Percentiles rank a stretch among this genome's conserved stretches.
Conservation (phyloP, 2,888 invertebrate genomes). For the Mythimna albipuncta region DNA sequence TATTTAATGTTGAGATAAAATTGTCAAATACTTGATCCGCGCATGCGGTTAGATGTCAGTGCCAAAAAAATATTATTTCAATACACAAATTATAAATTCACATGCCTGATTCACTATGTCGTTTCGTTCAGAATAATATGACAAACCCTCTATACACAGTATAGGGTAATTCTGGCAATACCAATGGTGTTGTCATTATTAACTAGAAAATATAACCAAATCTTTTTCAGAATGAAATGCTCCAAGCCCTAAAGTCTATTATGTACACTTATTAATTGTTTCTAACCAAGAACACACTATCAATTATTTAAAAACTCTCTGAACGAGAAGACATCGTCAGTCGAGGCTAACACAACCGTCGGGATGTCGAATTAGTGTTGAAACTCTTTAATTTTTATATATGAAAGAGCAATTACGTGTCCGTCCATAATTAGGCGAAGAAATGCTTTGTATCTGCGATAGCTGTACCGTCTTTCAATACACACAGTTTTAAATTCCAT, state of each 20-base stretch:
- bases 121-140: conserved; percentile 36
- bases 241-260: not conserved
- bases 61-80: conserved; percentile 63
- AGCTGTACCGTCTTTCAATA: conserved; percentile 43
- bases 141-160: conserved; percentile 1
- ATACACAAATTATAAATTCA: conserved; percentile 50
- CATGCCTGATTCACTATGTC: conserved; percentile 39
- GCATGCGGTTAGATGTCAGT: conserved; percentile 59
- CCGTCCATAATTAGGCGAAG: conserved; percentile 69
- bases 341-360: conserved; percentile 21
- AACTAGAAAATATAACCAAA: not conserved
- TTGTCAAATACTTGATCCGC: conserved; percentile 55
- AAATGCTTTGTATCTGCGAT: conserved; percentile 57
- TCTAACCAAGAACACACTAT: conserved; percentile 46
- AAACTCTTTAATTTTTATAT: conserved; percentile 64
- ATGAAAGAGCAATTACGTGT: conserved; percentile 67
- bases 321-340: conserved; percentile 43
- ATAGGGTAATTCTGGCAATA: not conserved
- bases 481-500: conserved; percentile 31
- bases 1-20: conserved; percentile 59
- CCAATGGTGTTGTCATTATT: not conserved
- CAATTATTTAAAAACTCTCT: not conserved
- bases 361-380: conserved; percentile 68
- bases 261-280: conserved; percentile 49
- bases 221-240: not conserved